Percentiles rank a stretch among this genome's conserved stretches.
Conservation (phyloP, 2,888 invertebrate genomes). For the Apamea sordens region DNA sequence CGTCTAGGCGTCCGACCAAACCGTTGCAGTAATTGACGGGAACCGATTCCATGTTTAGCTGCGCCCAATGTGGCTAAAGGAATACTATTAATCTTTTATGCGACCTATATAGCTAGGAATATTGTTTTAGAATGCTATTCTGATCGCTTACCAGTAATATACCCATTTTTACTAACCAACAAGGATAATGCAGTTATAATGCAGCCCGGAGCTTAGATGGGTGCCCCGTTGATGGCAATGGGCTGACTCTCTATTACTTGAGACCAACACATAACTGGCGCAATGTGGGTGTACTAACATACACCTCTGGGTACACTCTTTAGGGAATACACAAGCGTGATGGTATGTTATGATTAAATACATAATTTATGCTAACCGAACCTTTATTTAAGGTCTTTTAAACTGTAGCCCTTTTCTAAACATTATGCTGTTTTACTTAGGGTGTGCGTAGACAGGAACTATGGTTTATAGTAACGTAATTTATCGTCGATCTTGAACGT, state of each 20-base stretch:
- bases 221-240: not conserved
- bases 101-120: not conserved
- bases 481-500: slow-evolving; percentile 20
- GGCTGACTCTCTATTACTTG: not conserved
- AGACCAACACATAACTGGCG: not conserved
- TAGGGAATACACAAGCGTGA: too few relatives aligned
- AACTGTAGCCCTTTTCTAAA: not conserved
- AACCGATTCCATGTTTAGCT: slow-evolving; percentile 12
- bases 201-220: not conserved
- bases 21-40: slow-evolving; percentile 8
- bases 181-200: not conserved
- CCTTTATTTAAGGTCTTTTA: not conserved
- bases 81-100: not conserved
- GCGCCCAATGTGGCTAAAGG: not conserved
- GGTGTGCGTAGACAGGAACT: not conserved
- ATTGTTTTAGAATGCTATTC: not conserved
- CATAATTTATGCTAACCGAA: not conserved
- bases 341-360: not conserved
- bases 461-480: slow-evolving; percentile 10
- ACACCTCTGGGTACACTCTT: not conserved
- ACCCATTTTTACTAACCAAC: not conserved
- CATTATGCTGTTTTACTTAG: not conserved
- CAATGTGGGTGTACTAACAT: not conserved
- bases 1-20: slow-evolving; percentile 1
- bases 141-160: not conserved